Evolutionary conservation across 1,140 invertebrate species (phyloP).

Genomic region (Drosophila repleta): DNA sequence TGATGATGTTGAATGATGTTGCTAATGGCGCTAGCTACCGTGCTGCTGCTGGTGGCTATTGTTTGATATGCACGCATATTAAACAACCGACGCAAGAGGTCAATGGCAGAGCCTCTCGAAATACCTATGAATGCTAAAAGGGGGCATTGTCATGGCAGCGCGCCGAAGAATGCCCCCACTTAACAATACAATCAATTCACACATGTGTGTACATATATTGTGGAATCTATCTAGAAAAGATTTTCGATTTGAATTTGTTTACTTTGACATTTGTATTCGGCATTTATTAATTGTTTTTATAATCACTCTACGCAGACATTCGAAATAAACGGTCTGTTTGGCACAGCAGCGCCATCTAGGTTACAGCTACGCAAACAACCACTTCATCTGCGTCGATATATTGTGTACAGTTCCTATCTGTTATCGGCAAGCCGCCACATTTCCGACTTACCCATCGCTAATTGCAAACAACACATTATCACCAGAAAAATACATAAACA

Average conservation of each 20-base stretch:
- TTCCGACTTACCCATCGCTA: not conserved
- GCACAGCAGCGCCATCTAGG: constrained; percentile 25
- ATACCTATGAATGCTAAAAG: constrained; percentile 45
- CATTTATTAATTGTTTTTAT: not conserved
- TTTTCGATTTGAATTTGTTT: constrained; percentile 7
- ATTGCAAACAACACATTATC: constrained; percentile 9
- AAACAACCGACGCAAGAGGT: constrained; percentile 50
- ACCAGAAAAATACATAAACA: constrained; percentile 22
- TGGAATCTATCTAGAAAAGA: constrained; percentile 1
- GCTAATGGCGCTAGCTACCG: constrained; percentile 46
- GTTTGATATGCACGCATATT: constrained; percentile 61
- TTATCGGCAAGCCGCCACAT: constrained; percentile 22
- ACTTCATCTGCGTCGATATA: not conserved
- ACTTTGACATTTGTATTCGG: not conserved
- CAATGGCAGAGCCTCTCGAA: constrained; percentile 62
- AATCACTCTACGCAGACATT: not conserved
- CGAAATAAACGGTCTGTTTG: constrained; percentile 20
- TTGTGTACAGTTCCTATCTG: not conserved
- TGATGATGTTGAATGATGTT: constrained; percentile 46
- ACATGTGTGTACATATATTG: constrained; percentile 20
- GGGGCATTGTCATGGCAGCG: constrained; percentile 31
- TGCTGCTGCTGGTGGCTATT: too few species aligned
- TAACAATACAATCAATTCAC: constrained; percentile 22
- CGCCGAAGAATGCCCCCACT: constrained; percentile 14
- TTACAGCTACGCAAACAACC: not conserved